Evolutionary conservation across 2,888 invertebrate species (phyloP), one percentile per base, ranked within the genome.

Genomic region (Campopleginae sp.): DNA sequence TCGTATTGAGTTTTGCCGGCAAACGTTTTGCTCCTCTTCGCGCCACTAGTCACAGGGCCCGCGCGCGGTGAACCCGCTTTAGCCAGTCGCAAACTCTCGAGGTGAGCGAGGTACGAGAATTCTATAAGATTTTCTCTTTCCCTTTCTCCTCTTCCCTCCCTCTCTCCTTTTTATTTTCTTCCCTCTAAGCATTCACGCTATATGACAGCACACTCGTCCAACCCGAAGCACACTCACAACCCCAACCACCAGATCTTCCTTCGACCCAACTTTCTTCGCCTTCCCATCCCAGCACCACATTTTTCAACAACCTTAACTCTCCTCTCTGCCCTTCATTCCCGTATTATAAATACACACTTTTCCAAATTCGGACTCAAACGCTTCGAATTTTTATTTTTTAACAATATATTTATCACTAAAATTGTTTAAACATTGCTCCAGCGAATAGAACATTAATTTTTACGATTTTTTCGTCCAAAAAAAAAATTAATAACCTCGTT

Each of bases 31-130:
- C 66, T 78, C 63, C 66, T 77, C 46, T 68, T 48, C 72, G 44
- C 42, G 42, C 78, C 58, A 46, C 51, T 65, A 66, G 48, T 76
- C 31, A 33, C 33, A 14, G 68, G 58, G 23, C 78, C 74, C 74
- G 68, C 48, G 23, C 78, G 70, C 74, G 75, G 70, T 81, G 80
- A 84, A 78, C 84, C 58, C 70, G 72, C 75, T 63, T 23, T n/a
- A 78, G 82, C 71, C 71, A 63, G 71, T 74, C 80, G 58, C 77
- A 51, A 74, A 58, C 58, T 78, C 84, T 78, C 84, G 84, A 84
- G 82, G 85, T 82, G 85, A 85, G 82, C 82, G 70, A 85, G 84
- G 77, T 78, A 84, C 74, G 72, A 77, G 80, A 77, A 76, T 82
- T 84, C 84, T 84, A 78, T 78, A 78, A 81, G 84, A 78, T 78